Percentiles rank a stretch among this genome's conserved stretches.
Conservation (phyloP, 2,888 invertebrate genomes). For the Melanargia galathea region DNA sequence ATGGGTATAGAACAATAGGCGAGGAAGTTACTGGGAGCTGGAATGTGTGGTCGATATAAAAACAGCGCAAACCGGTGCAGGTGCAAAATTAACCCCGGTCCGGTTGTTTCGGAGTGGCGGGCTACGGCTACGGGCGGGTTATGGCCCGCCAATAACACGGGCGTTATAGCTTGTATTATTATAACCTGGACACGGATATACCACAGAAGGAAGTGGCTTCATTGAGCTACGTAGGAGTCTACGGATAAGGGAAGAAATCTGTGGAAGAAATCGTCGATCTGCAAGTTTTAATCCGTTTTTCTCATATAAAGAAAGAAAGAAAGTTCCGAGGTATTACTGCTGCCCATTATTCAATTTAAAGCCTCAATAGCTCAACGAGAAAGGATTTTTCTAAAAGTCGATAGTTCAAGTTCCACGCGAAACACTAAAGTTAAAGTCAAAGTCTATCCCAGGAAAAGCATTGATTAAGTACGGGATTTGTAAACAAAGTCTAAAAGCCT, state of each 20-base stretch:
- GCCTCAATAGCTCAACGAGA: no score
- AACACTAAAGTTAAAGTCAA: no score
- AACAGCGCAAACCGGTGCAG: neutral
- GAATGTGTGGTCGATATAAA: constrained; percentile 31
- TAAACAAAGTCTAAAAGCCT: no score
- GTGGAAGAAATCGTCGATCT: no score
- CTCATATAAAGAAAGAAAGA: no score
- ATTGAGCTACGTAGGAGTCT: neutral
- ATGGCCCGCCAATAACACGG: constrained; percentile 18
- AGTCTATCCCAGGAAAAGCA: no score
- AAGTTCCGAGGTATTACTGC: no score
- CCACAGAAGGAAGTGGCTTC: constrained; percentile 37
- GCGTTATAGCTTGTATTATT: constrained; percentile 23
- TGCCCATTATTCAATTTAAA: no score
- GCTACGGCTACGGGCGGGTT: constrained; percentile 22
- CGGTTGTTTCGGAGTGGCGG: constrained; percentile 8
- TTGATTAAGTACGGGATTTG: no score
- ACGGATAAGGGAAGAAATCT: neutral
- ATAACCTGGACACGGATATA: constrained; percentile 41
- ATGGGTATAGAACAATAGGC: neutral
- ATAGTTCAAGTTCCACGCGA: no score
- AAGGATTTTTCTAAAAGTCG: no score
- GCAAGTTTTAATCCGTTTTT: no score
- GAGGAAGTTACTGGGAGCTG: constrained; percentile 12
- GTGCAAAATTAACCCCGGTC: constrained; percentile 23